Base-by-base conservation (phyloP, 92 coral and sea anemone genomes). In the Montipora capitata region DNA sequence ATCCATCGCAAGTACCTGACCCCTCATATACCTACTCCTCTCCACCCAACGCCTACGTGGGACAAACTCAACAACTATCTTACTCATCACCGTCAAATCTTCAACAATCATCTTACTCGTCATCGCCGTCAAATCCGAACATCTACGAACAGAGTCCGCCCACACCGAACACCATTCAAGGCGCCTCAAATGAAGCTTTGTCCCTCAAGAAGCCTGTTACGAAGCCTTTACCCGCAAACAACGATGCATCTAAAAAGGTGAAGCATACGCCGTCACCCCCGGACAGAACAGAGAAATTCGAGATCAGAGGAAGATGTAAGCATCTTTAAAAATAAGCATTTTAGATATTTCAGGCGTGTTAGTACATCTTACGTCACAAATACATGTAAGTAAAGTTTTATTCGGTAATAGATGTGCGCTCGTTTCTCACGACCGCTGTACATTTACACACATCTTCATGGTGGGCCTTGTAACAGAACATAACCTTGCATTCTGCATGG, bases 221-320 rank as follows among this genome's bases (percentile, higher is more conserved):
- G 12, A 59, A 72, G 10, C 45, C 56, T 38, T 4, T 10, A 15
- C 74, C 68, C 38, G 38, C 87, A 20, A 42, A 15, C 39, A 40
- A 42, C 16, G 87, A 83, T 78, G 79, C 70, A 11, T 8, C 39
- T 40, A 67, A 4, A 58, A 71, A 52, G 42, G 74, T 57, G 58
- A 79, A 58, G 20, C 72, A 65, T 18, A 91, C 80, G 68, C 86
- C 87, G 45, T 72, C 93, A 3, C 93, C 89, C 27, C 96, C 96
- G 0, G 82, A 93, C 40, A 84, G 96, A 57, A 61, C 92, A 43
- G 96, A 93, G 71, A 78, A 59, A 12, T 93, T 85, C 35, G 82
- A 84, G 40, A 77, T 89, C 88, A 81, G 73, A 77, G 94, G 89
- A 65, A 76, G 88, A 90, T 74, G 96, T 93, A 81, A 89, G 96